Evolutionary conservation across 1,140 invertebrate genomes (phyloP), one percentile per base, ranked within the genome.

Genomic region (Galleria mellonella): DNA sequence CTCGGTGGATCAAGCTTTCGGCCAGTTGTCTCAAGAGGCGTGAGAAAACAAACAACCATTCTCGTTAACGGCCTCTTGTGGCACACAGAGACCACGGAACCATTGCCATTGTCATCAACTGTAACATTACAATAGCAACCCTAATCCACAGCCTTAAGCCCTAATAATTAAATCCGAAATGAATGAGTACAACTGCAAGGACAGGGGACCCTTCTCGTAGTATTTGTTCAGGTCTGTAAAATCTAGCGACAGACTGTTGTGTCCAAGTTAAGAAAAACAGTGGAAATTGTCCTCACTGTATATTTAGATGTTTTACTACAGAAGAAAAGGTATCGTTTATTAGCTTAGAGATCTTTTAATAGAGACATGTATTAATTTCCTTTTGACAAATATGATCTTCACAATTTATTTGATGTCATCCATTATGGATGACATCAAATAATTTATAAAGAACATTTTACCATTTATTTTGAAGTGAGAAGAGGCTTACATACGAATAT

Each of bases 31-130:
- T 66, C 52, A 62, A 69, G 60, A 66, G 63, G 43, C 69, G 73
- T 77, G 73, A 64, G 72, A 83, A 77, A 64, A 69, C 63, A 73
- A 77, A 79, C 70, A 73, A 52, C 40, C 39, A 51, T 50, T 63
- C 66, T 72, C 54, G 61, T 73, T 76, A 78, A 62, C 60, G 38
- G 47, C 51, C 59, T 67, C 68, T 74, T 68, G 62, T 71, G 47
- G 56, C 55, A 41, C 36, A 47, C 50, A 53, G 46, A 48, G 60
- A 60, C 55, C 38, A 45, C 55, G 45, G 51, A 62, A 43, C 32
- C 9, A 44, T 27, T 60, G 47, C 57, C 50, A 52, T 54, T 47
- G 41, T 46, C 50, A 44, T 43, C 41, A 27, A 45, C 14, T 27
- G 11, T 28, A 36, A 46, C 45, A 51, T 47, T 40, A 61, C 65